phyloP scores from a whole-genome alignment of 2,888 invertebrate genomes.

The Caenorhabditis macrosperma region DNA sequence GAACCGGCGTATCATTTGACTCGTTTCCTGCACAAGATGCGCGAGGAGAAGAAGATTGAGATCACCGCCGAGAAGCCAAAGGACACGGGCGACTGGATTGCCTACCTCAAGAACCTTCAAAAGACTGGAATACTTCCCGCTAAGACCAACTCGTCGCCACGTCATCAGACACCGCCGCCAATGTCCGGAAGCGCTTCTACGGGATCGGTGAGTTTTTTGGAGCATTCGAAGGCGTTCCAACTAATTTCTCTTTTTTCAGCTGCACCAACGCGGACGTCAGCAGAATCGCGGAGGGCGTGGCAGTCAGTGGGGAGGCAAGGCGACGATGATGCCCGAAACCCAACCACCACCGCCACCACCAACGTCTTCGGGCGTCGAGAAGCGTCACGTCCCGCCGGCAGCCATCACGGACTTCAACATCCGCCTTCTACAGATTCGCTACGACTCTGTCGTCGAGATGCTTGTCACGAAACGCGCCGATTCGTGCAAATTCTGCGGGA shows the following conservation, averaged over 20 bases:
- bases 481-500: conserved; percentile 96
- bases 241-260: conserved; percentile 19
- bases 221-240: conserved; percentile 16
- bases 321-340: neutral
- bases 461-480: conserved; percentile 88
- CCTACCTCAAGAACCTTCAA: conserved; percentile 44
- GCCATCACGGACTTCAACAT: conserved; percentile 40
- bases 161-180: conserved; percentile 10
- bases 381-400: conserved; percentile 81
- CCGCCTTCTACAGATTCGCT: conserved; percentile 81
- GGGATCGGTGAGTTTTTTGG: conserved; percentile 1
- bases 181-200: neutral
- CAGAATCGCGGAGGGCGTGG: conserved; percentile 8
- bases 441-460: conserved; percentile 85
- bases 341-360: neutral
- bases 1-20: conserved; percentile 86
- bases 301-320: conserved; percentile 2
- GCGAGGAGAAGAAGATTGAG: conserved; percentile 56
- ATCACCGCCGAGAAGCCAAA: conserved; percentile 47
- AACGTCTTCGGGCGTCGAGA: conserved; percentile 28
- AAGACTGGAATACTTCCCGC: conserved; percentile 23
- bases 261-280: conserved; percentile 38
- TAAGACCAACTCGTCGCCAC: conserved; percentile 1
- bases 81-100: conserved; percentile 39
- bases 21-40: conserved; percentile 65